Percentiles rank a stretch among this genome's conserved stretches.
Conservation (phyloP, 2,888 invertebrate genomes). For the Drosophila nigricruria region DNA sequence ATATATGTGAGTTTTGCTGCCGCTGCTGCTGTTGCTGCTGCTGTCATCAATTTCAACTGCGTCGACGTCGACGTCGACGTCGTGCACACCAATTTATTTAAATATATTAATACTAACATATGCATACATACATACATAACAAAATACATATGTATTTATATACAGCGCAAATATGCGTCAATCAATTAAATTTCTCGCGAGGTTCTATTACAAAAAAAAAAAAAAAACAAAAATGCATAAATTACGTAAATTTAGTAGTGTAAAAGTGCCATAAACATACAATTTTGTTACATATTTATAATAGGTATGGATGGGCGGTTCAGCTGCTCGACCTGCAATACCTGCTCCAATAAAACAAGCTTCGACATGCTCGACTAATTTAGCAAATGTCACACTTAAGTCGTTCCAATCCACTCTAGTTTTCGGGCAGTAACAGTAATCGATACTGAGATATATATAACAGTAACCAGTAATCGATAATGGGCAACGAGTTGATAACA, state of each 20-base stretch:
- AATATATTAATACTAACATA: conserved; percentile 43
- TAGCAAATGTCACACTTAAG: conserved; percentile 17
- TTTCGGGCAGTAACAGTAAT: conserved; percentile 40
- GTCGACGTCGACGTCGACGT: conserved; percentile 8
- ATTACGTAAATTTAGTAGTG: conserved; percentile 50
- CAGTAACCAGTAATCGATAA: conserved; percentile 51
- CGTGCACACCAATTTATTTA: conserved; percentile 52
- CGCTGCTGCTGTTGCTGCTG: conserved; percentile 1
- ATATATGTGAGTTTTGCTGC: conserved; percentile 56
- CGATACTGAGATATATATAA: conserved; percentile 42
- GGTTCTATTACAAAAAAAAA: conserved; percentile 25
- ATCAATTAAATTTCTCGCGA: conserved; percentile 53
- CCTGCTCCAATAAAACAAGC: conserved; percentile 10
- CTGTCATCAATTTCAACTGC: conserved; percentile 26
- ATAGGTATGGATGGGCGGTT: background rate
- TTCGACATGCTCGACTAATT: background rate
- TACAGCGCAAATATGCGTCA: conserved; percentile 32
- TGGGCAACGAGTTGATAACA: conserved; percentile 43
- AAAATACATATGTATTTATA: conserved; percentile 10
- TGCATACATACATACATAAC: conserved; percentile 4
- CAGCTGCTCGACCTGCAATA: conserved; percentile 16
- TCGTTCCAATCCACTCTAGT: conserved; percentile 7
- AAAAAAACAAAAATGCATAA: conserved; percentile 19
- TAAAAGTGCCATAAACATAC: conserved; percentile 6
- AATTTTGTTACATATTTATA: conserved; percentile 11